phyloP scores from a whole-genome alignment of 53 echinoderm and acorn worm genomes.

The Patiria pectinifera region DNA sequence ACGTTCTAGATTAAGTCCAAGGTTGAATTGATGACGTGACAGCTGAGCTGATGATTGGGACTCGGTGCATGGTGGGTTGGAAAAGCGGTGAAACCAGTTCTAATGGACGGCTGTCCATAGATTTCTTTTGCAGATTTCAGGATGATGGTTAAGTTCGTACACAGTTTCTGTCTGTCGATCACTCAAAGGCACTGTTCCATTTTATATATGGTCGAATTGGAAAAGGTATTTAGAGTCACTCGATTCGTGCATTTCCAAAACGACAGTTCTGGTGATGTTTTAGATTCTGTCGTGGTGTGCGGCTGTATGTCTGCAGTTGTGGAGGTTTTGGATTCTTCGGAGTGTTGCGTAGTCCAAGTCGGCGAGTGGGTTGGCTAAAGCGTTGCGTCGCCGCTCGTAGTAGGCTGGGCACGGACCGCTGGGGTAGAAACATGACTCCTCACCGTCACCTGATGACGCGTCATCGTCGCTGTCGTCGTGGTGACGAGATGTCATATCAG shows the following conservation, averaged over 20 bases:
- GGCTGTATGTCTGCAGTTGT: constrained; percentile 25
- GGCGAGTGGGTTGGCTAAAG: constrained; percentile 74
- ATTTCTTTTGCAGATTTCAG: background rate
- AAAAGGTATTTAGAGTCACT: background rate
- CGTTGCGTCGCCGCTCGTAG: constrained; percentile 75
- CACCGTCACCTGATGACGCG: constrained; percentile 34
- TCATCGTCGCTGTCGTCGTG: constrained; percentile 4
- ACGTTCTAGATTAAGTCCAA: constrained; percentile 4
- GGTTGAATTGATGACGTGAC: background rate
- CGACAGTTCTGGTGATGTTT: background rate
- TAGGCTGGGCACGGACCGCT: constrained; percentile 36
- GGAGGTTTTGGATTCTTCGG: constrained; percentile 50
- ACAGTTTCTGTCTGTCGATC: background rate
- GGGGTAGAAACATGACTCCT: constrained; percentile 25
- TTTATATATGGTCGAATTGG: background rate
- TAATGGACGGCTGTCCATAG: background rate
- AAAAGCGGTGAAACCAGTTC: background rate
- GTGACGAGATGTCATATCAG: background rate
- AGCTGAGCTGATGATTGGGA: background rate
- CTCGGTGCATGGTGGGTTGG: background rate
- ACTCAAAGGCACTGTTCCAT: background rate
- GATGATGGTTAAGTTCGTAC: background rate
- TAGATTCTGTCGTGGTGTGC: background rate
- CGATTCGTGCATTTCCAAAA: background rate
- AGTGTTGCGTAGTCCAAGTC: constrained; percentile 61